phyloP scores from a whole-genome alignment of 2,113 vertebrate genomes.

The Labrus mixtus region DNA sequence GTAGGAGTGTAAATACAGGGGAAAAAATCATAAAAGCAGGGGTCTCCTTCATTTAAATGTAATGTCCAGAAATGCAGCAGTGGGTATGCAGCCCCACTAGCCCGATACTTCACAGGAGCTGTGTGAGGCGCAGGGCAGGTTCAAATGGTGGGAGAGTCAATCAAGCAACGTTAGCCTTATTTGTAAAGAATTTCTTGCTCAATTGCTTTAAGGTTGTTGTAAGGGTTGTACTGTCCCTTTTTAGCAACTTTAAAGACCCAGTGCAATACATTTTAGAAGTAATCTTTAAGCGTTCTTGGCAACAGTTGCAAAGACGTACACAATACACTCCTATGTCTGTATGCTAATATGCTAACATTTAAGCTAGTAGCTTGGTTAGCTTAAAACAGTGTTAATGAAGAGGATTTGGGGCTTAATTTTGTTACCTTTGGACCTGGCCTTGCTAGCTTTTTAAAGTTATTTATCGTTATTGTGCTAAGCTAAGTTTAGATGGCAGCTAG shows the following conservation, averaged over 20 bases:
- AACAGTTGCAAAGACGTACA: background rate
- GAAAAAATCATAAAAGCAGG: slow-evolving; percentile 7
- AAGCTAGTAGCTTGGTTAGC: background rate
- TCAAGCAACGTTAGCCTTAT: background rate
- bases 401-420: background rate
- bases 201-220: background rate
- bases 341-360: background rate
- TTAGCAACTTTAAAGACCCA: no score
- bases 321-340: background rate
- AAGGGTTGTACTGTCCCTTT: background rate
- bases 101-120: slow-evolving; percentile 23
- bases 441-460: no score
- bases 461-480: no score
- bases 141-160: background rate
- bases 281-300: background rate
- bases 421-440: no score
- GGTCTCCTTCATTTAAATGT: slow-evolving; percentile 39
- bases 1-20: slow-evolving; percentile 28
- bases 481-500: background rate
- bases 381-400: background rate
- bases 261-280: no score
- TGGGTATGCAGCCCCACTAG: slow-evolving; percentile 37
- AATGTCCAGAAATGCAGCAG: slow-evolving; percentile 38
- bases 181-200: background rate
- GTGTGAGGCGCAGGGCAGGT: slow-evolving; percentile 28